phyloP scores from a whole-genome alignment of 1,140 invertebrate species.

The Drosophila funebris region DNA sequence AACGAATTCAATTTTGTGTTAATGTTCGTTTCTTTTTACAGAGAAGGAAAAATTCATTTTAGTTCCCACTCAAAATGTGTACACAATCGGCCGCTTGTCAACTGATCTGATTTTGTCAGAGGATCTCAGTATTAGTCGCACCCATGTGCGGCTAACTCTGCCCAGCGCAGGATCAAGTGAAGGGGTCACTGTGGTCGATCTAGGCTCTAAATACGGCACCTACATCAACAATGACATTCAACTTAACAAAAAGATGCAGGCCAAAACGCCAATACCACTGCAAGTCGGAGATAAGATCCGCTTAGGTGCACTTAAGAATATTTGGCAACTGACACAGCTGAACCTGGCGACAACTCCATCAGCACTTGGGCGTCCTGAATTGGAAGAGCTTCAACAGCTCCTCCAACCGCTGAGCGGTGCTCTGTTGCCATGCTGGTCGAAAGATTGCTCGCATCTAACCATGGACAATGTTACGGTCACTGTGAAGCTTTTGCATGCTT shows the following conservation, averaged over 20 bases:
- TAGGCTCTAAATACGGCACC: slow-evolving; percentile 86
- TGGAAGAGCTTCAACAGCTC: slow-evolving; percentile 75
- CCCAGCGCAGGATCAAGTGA: slow-evolving; percentile 43
- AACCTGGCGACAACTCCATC: slow-evolving; percentile 84
- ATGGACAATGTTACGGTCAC: slow-evolving; percentile 88
- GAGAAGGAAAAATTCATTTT: slow-evolving; percentile 62
- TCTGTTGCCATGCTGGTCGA: slow-evolving; percentile 63
- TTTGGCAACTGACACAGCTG: slow-evolving; percentile 84
- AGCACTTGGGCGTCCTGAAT: slow-evolving; percentile 82
- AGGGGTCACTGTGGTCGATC: slow-evolving; percentile 74
- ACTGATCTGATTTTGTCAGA: slow-evolving; percentile 84
- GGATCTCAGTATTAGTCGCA: slow-evolving; percentile 85
- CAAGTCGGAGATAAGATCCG: slow-evolving; percentile 84
- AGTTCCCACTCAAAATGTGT: slow-evolving; percentile 43
- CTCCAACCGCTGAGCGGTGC: slow-evolving; percentile 83
- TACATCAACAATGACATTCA: slow-evolving; percentile 83
- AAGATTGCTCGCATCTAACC: slow-evolving; percentile 87
- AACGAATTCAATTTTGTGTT: not conserved
- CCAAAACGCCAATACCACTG: slow-evolving; percentile 52
- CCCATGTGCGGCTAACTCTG: slow-evolving; percentile 84
- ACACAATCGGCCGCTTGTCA: slow-evolving; percentile 64
- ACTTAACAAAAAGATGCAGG: slow-evolving; percentile 36
- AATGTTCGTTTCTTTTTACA: not conserved
- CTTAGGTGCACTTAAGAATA: slow-evolving; percentile 85
- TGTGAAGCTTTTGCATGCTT: slow-evolving; percentile 88